Evolutionary conservation across 1,140 invertebrate species (phyloP).

Genomic region (Lepidotrigona ventralis): DNA sequence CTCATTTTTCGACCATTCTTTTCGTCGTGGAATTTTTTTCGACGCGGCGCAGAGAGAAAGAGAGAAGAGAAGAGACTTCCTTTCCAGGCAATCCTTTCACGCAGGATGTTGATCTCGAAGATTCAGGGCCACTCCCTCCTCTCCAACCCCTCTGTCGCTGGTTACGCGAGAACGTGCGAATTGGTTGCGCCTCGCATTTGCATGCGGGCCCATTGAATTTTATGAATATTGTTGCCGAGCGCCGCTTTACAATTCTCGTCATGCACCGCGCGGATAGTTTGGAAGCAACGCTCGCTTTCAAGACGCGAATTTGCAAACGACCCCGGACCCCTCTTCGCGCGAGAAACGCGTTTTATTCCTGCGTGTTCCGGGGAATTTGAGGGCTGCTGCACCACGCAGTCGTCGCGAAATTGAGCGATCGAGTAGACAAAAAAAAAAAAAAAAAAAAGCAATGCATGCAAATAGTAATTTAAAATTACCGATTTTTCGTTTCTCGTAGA

Average conservation of each 20-base stretch:
- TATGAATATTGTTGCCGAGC: conserved; percentile 40
- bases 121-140: not conserved
- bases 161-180: conserved; percentile 28
- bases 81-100: not conserved
- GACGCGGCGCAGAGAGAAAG: not conserved
- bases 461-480: not conserved
- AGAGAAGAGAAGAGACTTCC: not conserved
- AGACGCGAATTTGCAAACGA: conserved; percentile 33
- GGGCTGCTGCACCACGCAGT: too few species aligned
- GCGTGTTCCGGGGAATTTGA: too few species aligned
- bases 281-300: not conserved
- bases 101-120: conserved; percentile 14
- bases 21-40: too few species aligned
- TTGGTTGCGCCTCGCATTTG: conserved; percentile 8
- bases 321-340: too few species aligned
- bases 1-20: too few species aligned
- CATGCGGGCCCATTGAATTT: conserved; percentile 31
- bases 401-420: not conserved
- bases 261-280: not conserved
- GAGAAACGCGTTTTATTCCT: not conserved
- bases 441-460: not conserved
- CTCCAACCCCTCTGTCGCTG: not conserved
- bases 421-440: too few species aligned
- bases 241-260: conserved; percentile 32
- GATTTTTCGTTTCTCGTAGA: too few species aligned